Percentiles rank a stretch among this genome's conserved stretches.
phyloP scores from a whole-genome alignment of 2,888 invertebrate genomes.

The Caenorhabditis angaria region DNA sequence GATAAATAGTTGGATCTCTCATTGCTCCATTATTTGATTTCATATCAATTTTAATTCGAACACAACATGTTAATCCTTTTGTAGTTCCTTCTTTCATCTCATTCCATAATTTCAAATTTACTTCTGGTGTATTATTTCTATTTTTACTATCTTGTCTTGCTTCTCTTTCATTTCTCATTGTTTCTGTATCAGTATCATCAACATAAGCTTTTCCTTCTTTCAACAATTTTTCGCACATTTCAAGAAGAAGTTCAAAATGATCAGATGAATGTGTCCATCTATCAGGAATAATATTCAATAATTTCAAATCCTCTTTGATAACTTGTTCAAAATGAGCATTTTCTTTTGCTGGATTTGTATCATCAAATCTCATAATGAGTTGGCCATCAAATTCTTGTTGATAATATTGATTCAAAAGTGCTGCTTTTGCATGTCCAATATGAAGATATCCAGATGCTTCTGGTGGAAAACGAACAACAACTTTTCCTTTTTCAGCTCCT shows the following conservation, averaged over 20 bases:
- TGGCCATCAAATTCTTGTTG: conserved; percentile 90
- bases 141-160: conserved; percentile 82
- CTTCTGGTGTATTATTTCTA: conserved; percentile 77
- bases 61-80: conserved; percentile 87
- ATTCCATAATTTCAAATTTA: conserved; percentile 88
- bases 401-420: conserved; percentile 95
- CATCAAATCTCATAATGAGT: conserved; percentile 97
- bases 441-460: conserved; percentile 97
- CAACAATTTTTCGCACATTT: conserved; percentile 86
- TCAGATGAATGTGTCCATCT: conserved; percentile 93
- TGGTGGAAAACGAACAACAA: conserved; percentile 97
- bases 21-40: conserved; percentile 92
- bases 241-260: conserved; percentile 90
- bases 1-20: conserved; percentile 96
- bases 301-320: conserved; percentile 89
- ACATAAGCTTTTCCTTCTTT: conserved; percentile 88
- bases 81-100: conserved; percentile 89
- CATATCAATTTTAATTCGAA: conserved; percentile 97
- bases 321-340: conserved; percentile 92
- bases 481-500: conserved; percentile 95
- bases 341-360: conserved; percentile 99
- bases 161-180: conserved; percentile 93
- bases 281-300: conserved; percentile 91
- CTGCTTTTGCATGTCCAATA: conserved; percentile 98
- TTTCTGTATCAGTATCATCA: conserved; percentile 92